Evolutionary conservation across 2,113 vertebrate species (phyloP).

Genomic region (Leptobrachium leishanense): DNA sequence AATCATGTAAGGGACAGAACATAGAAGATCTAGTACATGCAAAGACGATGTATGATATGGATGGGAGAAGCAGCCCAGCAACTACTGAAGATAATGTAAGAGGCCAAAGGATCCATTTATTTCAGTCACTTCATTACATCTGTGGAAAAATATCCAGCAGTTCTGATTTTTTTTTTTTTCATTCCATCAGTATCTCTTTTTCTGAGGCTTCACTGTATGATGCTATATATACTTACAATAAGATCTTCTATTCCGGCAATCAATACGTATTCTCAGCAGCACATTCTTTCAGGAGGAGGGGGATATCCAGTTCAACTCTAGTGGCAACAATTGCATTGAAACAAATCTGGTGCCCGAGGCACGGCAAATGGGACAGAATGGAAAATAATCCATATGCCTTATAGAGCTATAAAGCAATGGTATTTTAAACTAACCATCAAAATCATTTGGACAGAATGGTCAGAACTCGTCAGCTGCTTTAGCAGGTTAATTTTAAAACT

Average conservation of each 20-base stretch:
- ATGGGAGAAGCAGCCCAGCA: constrained; percentile 52
- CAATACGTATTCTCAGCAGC: constrained; percentile 55
- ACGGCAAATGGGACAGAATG: constrained; percentile 54
- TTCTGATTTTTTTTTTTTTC: constrained; percentile 54
- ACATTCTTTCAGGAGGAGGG: constrained; percentile 57
- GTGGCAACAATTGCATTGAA: constrained; percentile 61
- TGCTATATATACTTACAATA: constrained; percentile 53
- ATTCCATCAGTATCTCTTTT: constrained; percentile 44
- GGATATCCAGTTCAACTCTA: constrained; percentile 51
- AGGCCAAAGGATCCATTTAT: constrained; percentile 61
- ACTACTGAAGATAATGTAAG: constrained; percentile 52
- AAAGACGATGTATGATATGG: constrained; percentile 54
- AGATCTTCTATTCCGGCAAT: constrained; percentile 58
- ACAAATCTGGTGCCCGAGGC: constrained; percentile 56
- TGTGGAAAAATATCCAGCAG: constrained; percentile 58
- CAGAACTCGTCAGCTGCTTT: too few species aligned
- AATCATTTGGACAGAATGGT: too few species aligned
- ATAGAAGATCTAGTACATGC: constrained; percentile 51
- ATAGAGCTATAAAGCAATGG: neutral
- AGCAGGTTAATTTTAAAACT: too few species aligned
- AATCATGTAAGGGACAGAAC: constrained; percentile 58
- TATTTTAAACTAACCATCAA: too few species aligned
- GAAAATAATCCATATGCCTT: constrained; percentile 62
- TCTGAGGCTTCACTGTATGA: constrained; percentile 52
- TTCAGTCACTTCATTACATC: constrained; percentile 55